These are phyloP conservation scores for Temnothorax longispinosus DNA, from an alignment of 1,140 invertebrate species.

Conservation along the genomic window DNA sequence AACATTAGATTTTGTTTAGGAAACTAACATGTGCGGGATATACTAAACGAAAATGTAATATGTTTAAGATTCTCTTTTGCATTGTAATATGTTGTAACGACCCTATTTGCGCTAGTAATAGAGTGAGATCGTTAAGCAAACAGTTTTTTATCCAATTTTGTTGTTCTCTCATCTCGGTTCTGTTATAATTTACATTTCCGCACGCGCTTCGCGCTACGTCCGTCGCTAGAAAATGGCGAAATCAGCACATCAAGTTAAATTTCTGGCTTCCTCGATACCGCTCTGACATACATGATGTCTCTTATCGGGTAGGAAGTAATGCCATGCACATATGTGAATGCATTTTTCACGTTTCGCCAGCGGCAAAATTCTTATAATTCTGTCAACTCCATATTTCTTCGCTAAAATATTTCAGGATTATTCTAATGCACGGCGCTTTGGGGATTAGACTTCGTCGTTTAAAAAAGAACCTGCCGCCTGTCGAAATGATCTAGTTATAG, in stretches of 20 bases:
- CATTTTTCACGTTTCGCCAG: neutral
- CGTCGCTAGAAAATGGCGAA: neutral
- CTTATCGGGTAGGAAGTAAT: neutral
- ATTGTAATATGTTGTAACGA: slow-evolving; percentile 22
- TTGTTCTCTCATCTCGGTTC: neutral
- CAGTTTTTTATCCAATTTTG: neutral
- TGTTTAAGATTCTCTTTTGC: slow-evolving; percentile 4
- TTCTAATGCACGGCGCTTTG: neutral
- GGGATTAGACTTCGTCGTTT: neutral
- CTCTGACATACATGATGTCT: neutral
- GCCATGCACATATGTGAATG: neutral
- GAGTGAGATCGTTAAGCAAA: neutral
- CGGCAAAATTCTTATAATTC: neutral
- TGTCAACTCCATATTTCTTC: neutral
- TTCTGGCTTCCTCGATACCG: neutral
- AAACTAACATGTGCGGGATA: neutral
- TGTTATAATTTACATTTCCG: slow-evolving; percentile 31
- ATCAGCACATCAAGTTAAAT: neutral
- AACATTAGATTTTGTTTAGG: too few species aligned
- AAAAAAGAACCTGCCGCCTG: neutral
- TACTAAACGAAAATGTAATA: neutral
- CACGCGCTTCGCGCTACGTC: neutral
- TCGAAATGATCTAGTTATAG: neutral
- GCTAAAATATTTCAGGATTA: slow-evolving; percentile 35
- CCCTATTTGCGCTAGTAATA: neutral